These are phyloP conservation scores for Turritopsis dohrnii DNA, from an alignment of 30 jellyfish, hydroid and myxozoan species.

Conservation along the genomic window DNA sequence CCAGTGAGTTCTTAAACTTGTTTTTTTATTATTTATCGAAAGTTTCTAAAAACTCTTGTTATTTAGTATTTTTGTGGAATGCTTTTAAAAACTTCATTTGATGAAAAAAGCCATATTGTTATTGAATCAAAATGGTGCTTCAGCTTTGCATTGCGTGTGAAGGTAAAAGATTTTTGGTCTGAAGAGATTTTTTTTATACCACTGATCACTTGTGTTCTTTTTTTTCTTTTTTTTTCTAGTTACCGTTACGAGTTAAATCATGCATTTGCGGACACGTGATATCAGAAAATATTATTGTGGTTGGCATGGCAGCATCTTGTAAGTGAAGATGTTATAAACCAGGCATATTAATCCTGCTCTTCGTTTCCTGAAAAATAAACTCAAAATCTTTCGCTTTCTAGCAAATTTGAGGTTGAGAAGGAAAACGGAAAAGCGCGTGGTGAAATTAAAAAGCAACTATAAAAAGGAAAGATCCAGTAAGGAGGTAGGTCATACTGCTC, in stretches of 20 bases:
- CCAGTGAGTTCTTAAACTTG: not conserved
- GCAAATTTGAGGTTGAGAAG: constrained; percentile 6
- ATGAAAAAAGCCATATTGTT: not conserved
- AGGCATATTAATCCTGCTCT: not conserved
- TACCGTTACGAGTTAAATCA: not conserved
- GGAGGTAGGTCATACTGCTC: not conserved
- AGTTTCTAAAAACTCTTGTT: not conserved
- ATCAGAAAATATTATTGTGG: not conserved
- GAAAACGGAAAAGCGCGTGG: not conserved
- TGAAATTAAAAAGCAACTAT: not conserved
- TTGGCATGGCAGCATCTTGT: not conserved
- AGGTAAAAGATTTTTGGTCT: not conserved
- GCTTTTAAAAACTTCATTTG: not conserved
- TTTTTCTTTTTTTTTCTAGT: not conserved
- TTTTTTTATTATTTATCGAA: not conserved
- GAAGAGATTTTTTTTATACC: not conserved
- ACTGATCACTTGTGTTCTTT: not conserved
- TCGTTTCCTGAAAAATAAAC: not conserved
- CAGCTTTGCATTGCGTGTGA: not conserved
- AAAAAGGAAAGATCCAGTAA: not conserved
- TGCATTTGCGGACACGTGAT: constrained; percentile 20
- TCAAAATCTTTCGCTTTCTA: not conserved
- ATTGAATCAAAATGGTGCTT: not conserved
- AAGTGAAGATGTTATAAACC: not conserved
- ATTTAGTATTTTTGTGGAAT: not conserved